These are phyloP conservation scores for Passer domesticus DNA, from an alignment of 2,113 vertebrate genomes.

Conservation along the genomic window DNA sequence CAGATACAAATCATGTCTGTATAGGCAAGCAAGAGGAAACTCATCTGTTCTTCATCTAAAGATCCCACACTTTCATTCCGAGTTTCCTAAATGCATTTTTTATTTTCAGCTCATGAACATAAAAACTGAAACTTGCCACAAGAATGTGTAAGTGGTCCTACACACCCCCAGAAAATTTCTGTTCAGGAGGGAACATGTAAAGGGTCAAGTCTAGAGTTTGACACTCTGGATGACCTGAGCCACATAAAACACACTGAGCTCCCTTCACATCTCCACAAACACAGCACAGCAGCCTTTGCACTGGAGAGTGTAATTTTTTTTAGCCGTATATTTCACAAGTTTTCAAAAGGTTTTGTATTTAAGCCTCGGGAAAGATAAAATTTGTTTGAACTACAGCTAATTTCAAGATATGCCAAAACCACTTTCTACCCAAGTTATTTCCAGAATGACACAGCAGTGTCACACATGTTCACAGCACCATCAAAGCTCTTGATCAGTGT, in stretches of 20 bases:
- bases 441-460: not conserved
- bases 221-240: not conserved
- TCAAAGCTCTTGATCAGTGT: not conserved
- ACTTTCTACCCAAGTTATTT: not conserved
- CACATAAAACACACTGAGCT: not conserved
- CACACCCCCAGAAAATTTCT: rapidly evolving
- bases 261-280: not conserved
- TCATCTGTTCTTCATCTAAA: not conserved
- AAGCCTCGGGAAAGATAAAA: not conserved
- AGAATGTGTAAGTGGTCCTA: not conserved
- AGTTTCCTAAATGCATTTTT: not conserved
- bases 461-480: not conserved
- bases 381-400: not conserved
- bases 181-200: not conserved
- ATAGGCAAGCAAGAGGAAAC: not conserved
- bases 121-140: not conserved
- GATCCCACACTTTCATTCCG: not conserved
- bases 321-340: not conserved
- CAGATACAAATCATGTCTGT: not conserved
- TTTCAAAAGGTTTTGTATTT: not conserved
- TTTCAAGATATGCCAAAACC: not conserved
- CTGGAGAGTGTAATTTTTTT: not conserved
- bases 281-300: not conserved
- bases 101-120: not conserved
- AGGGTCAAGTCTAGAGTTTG: not conserved